Percentiles rank a stretch among this genome's conserved stretches.
These are phyloP conservation scores for Nomada lathburiana DNA, from an alignment of 2,888 invertebrate species.

Conservation along the genomic window DNA sequence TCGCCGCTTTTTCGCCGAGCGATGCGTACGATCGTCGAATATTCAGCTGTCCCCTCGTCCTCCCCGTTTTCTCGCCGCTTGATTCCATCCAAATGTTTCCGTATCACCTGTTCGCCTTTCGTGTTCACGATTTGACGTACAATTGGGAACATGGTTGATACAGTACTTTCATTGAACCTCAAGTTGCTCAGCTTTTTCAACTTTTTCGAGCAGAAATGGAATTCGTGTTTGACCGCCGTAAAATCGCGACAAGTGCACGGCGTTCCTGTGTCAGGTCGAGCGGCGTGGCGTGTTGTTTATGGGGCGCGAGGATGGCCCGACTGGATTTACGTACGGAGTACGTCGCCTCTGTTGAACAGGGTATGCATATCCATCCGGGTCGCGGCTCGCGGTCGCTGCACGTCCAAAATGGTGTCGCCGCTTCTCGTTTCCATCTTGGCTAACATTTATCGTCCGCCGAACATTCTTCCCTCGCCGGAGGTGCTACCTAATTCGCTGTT, in stretches of 20 bases:
- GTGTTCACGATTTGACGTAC: background rate
- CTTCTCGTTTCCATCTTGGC: slow-evolving; percentile 12
- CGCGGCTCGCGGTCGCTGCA: slow-evolving; percentile 24
- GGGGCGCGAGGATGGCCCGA: slow-evolving; percentile 47
- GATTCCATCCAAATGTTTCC: too few relatives aligned
- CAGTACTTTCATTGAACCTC: too few relatives aligned
- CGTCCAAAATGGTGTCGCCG: slow-evolving; percentile 44
- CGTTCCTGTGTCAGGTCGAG: slow-evolving; percentile 41
- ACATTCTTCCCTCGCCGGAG: too few relatives aligned
- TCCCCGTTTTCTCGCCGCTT: background rate
- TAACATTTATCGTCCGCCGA: background rate
- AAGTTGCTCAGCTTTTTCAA: background rate
- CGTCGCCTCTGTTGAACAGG: slow-evolving; percentile 50
- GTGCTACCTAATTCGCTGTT: too few relatives aligned
- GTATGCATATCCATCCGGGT: slow-evolving; percentile 56
- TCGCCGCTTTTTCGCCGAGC: slow-evolving; percentile 46
- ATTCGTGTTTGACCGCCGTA: background rate
- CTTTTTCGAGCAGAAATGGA: too few relatives aligned
- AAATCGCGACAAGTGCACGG: slow-evolving; percentile 49
- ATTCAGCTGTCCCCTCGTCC: slow-evolving; percentile 12
- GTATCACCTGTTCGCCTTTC: background rate
- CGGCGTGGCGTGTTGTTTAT: slow-evolving; percentile 67
- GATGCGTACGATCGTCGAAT: slow-evolving; percentile 62
- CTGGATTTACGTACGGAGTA: slow-evolving; percentile 65
- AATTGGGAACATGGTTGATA: too few relatives aligned